These are phyloP conservation scores for Pachycephus smyrnensis DNA, from an alignment of 2,888 invertebrate genomes.

Conservation along the genomic window DNA sequence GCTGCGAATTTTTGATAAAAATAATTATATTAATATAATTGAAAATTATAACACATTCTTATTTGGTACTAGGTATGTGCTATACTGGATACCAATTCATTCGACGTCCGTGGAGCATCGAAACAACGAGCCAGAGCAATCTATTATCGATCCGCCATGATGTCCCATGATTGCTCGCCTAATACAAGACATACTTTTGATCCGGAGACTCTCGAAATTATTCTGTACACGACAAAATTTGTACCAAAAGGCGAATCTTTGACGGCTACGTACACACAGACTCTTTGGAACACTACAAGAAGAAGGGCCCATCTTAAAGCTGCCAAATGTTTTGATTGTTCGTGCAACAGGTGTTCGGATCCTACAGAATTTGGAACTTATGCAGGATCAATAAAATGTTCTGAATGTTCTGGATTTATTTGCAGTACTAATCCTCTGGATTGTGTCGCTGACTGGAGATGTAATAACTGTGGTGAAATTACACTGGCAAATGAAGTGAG, in stretches of 20 bases:
- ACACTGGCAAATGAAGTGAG: neutral
- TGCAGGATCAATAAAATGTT: slow-evolving; percentile 75
- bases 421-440: slow-evolving; percentile 74
- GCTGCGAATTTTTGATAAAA: neutral
- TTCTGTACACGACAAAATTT: slow-evolving; percentile 74
- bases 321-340: slow-evolving; percentile 78
- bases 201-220: slow-evolving; percentile 72
- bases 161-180: slow-evolving; percentile 79
- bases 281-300: slow-evolving; percentile 77
- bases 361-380: slow-evolving; percentile 77
- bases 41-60: neutral
- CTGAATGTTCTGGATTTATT: slow-evolving; percentile 73
- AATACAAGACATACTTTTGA: slow-evolving; percentile 78
- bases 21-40: neutral
- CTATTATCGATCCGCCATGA: slow-evolving; percentile 76
- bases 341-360: slow-evolving; percentile 76
- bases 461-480: slow-evolving; percentile 72
- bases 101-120: slow-evolving; percentile 72
- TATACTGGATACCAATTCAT: slow-evolving; percentile 80
- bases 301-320: slow-evolving; percentile 73
- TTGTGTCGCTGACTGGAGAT: slow-evolving; percentile 73
- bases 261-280: slow-evolving; percentile 78
- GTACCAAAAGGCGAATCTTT: slow-evolving; percentile 78
- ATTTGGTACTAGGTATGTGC: slow-evolving; percentile 65
- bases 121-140: slow-evolving; percentile 68